Evolutionary conservation across 2,888 invertebrate species (phyloP), one percentile per base, ranked within the genome.

Genomic region (Xanthia togata): DNA sequence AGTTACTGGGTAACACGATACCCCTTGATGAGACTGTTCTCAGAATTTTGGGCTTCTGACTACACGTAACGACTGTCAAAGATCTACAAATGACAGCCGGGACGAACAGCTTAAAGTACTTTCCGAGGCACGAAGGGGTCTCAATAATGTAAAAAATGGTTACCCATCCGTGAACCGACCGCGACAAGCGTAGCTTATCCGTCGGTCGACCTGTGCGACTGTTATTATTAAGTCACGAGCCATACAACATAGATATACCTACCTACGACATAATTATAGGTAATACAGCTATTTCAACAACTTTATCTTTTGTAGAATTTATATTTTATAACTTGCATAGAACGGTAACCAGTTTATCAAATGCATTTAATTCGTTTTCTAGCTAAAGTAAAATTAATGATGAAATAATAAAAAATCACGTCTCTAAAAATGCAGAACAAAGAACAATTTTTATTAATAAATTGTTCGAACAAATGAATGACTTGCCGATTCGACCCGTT

Each of bases 401-500:
- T 44, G 26, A 35, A 78, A 78, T 41, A 47, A 59, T 62, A 64
- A 67, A 53, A 71, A 70, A 80, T 74, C 72, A 73, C 35, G 63
- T 53, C 57, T 5, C 41, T 50, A 17, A 76, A 78, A 85, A 68
- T 63, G 50, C 17, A 64, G 73, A 78, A 85, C 83, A 77, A 85
- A 82, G 81, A 73, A 76, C 76, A 75, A 74, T 79, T 85, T 83
- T 87, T 87, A 85, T 88, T 87, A 87, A 89, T 90, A 88, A 90
- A 88, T 87, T 62, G 71, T 77, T 85, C 62, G 53, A 80, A 70
- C 84, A 89, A 91, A 90, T 86, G 90, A 92, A 91, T 93, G 92
- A 92, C 91, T 92, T 84, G 85, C 88, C 83, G 70, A 82, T 89
- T 86, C 73, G 79, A 76, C 83, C 76, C 85, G 81, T 83, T 89